Percentiles rank a stretch among this genome's conserved stretches.
Evolutionary conservation across 2,888 invertebrate genomes (phyloP).

Genomic region (Plebejus anna): DNA sequence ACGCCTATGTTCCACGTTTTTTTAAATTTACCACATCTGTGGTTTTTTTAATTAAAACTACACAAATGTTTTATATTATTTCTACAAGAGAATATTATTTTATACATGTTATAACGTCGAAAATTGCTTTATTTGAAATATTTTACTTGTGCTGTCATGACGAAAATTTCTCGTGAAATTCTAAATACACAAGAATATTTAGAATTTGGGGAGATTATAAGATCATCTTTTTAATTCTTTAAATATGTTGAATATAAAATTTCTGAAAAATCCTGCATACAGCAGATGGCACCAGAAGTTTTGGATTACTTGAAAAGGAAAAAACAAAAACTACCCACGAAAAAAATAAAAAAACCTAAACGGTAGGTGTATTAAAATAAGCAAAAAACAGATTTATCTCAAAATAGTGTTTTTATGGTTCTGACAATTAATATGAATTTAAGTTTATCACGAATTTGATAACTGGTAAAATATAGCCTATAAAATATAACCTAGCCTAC

Average conservation of each 20-base stretch:
- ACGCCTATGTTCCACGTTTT: constrained; percentile 26
- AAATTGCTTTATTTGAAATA: neutral
- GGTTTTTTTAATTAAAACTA: constrained; percentile 6
- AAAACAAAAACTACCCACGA: no score
- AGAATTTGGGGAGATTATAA: neutral
- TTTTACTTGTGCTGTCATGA: neutral
- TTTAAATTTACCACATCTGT: constrained; percentile 11
- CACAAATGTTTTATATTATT: neutral
- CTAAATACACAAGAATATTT: neutral
- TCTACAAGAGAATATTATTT: neutral
- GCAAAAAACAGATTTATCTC: no score
- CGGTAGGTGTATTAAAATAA: neutral
- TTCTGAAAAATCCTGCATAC: neutral
- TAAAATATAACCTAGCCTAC: neutral
- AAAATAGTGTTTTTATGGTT: neutral
- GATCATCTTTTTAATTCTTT: no score
- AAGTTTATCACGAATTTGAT: neutral
- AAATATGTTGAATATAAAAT: neutral
- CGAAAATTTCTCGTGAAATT: neutral
- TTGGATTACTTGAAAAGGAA: neutral
- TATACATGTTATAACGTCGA: neutral
- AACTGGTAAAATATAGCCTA: neutral
- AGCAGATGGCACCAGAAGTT: neutral
- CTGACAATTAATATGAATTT: neutral
- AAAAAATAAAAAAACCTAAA: neutral